Conservation (phyloP, 2,888 invertebrate species). For the Andrena flavipes region DNA sequence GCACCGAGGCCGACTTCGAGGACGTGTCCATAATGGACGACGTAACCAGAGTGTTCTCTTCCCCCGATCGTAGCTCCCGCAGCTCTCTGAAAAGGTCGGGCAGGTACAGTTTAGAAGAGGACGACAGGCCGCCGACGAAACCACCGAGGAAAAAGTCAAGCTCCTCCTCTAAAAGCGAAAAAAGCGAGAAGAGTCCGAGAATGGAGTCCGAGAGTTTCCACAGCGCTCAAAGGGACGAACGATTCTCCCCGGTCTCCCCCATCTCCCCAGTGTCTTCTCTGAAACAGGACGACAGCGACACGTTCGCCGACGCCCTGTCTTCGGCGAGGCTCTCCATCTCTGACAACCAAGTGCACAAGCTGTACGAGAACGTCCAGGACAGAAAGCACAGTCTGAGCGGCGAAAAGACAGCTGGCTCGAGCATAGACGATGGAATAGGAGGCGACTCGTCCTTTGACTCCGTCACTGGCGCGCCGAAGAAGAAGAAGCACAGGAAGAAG, state of each 20-base stretch:
- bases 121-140: slow-evolving; percentile 87
- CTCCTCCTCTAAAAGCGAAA: slow-evolving; percentile 84
- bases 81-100: slow-evolving; percentile 60
- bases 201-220: slow-evolving; percentile 82
- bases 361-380: slow-evolving; percentile 48
- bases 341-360: slow-evolving; percentile 58
- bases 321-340: slow-evolving; percentile 68
- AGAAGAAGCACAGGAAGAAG: slow-evolving; percentile 78
- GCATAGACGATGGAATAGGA: slow-evolving; percentile 85
- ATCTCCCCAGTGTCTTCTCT: slow-evolving; percentile 66
- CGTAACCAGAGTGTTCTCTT: slow-evolving; percentile 84
- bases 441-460: slow-evolving; percentile 83
- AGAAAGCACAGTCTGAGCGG: slow-evolving; percentile 70
- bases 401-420: slow-evolving; percentile 68
- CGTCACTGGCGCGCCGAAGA: slow-evolving; percentile 79
- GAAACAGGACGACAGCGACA: slow-evolving; percentile 81
- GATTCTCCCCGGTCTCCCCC: slow-evolving; percentile 58
- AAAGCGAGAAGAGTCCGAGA: slow-evolving; percentile 77
- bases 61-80: slow-evolving; percentile 63
- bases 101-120: slow-evolving; percentile 82
- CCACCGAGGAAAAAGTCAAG: slow-evolving; percentile 88
- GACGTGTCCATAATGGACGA: slow-evolving; percentile 94
- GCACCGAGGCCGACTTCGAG: slow-evolving; percentile 94
- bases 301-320: slow-evolving; percentile 81
- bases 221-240: slow-evolving; percentile 78